Percentiles rank a stretch among this genome's conserved stretches.
Conservation (phyloP, 2,797 vertebrate genomes). For the Gouania willdenowi region DNA sequence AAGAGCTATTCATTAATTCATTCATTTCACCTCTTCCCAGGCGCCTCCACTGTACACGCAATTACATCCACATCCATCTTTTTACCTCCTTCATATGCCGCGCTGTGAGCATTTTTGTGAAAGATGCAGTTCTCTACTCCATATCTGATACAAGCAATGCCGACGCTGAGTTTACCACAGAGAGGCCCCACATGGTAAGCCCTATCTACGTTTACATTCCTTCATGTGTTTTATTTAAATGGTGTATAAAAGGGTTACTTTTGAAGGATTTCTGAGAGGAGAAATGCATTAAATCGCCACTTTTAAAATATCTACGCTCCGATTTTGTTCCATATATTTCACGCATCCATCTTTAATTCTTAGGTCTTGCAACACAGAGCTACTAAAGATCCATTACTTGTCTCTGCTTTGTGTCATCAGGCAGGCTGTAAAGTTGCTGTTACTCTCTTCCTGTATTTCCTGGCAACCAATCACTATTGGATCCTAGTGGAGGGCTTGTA, state of each 20-base stretch:
- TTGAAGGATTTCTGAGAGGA: too few species aligned
- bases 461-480: conserved; percentile 94
- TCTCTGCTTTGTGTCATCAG: conserved; percentile 60
- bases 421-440: conserved; percentile 88
- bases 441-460: conserved; percentile 89
- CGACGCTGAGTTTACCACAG: conserved; percentile 29
- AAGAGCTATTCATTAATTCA: too few species aligned
- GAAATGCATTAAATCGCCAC: too few species aligned
- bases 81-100: conserved; percentile 90
- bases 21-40: conserved; percentile 25
- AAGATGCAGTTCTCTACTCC: conserved; percentile 84
- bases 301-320: too few species aligned
- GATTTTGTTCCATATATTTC: too few species aligned
- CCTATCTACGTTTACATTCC: too few species aligned
- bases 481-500: conserved; percentile 93
- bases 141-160: conserved; percentile 42
- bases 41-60: conserved; percentile 89
- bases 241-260: too few species aligned
- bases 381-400: background rate
- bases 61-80: conserved; percentile 91
- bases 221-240: too few species aligned
- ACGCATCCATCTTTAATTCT: too few species aligned
- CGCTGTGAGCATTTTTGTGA: conserved; percentile 87
- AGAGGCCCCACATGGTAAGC: conserved; percentile 51
- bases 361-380: too few species aligned